Conservation (phyloP, 2,888 invertebrate species). For the Pemphredon lugubris region DNA sequence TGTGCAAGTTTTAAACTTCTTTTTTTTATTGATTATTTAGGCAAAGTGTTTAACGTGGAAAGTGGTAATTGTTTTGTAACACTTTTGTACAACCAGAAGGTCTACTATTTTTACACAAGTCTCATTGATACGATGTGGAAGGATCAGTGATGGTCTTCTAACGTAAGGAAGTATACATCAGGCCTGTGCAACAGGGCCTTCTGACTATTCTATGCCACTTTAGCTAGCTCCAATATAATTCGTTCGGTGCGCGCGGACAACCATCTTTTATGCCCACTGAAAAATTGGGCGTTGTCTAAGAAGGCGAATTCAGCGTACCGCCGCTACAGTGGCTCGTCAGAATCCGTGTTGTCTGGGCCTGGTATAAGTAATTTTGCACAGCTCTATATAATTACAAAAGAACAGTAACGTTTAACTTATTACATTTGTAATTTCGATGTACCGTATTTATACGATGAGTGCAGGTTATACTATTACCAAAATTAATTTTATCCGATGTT, state of each 20-base stretch:
- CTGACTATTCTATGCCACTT: no score
- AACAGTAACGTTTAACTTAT: conserved; percentile 1
- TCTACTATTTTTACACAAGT: conserved; percentile 30
- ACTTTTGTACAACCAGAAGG: background rate
- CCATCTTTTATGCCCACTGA: no score
- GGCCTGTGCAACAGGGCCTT: conserved; percentile 1
- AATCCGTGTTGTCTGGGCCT: no score
- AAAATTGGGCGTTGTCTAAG: no score
- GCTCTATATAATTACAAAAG: background rate
- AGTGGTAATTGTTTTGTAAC: background rate
- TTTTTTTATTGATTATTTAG: conserved; percentile 5
- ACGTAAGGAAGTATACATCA: no score
- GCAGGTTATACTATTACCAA: conserved; percentile 20
- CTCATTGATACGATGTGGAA: conserved; percentile 11
- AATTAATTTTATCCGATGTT: background rate
- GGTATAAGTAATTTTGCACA: conserved; percentile 29
- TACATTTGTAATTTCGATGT: conserved; percentile 22
- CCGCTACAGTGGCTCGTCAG: no score
- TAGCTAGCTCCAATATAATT: no score
- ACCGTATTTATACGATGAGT: conserved; percentile 20
- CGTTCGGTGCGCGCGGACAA: no score
- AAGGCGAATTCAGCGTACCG: no score
- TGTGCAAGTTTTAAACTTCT: background rate
- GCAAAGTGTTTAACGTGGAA: background rate
- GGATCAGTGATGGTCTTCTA: no score